Evolutionary conservation across 2,888 invertebrate genomes (phyloP).

Genomic region (Rhimphoctona megacephalus): DNA sequence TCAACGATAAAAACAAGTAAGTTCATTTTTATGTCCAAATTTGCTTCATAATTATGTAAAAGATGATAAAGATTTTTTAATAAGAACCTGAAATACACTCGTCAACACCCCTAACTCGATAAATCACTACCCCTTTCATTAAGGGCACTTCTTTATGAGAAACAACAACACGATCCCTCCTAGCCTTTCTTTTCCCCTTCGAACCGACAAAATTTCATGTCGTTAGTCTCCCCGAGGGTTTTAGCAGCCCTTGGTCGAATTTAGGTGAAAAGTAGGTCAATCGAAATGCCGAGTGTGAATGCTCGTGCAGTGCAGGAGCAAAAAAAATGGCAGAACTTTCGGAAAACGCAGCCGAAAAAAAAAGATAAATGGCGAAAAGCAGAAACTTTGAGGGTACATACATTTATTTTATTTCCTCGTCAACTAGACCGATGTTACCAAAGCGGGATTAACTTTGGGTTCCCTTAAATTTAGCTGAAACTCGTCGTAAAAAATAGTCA

Average conservation of each 20-base stretch:
- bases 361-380: background rate
- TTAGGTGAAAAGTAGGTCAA: conserved; percentile 29
- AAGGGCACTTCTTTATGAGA: background rate
- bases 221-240: conserved; percentile 9
- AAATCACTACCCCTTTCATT: background rate
- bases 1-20: background rate
- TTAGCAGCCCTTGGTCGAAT: conserved; percentile 14
- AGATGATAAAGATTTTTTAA: background rate
- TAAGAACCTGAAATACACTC: background rate
- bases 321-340: conserved; percentile 3
- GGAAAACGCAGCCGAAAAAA: background rate
- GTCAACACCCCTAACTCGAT: background rate
- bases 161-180: background rate
- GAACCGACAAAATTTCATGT: background rate
- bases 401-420: conserved; percentile 12
- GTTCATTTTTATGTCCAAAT: background rate
- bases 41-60: background rate
- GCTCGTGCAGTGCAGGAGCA: background rate
- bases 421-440: background rate
- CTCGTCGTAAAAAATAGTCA: background rate
- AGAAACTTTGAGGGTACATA: background rate
- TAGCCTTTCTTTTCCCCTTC: background rate
- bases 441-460: background rate
- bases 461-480: background rate
- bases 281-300: conserved; percentile 12